These are phyloP conservation scores for Hypsopygia costalis DNA, from an alignment of 2,888 invertebrate genomes.

Conservation along the genomic window DNA sequence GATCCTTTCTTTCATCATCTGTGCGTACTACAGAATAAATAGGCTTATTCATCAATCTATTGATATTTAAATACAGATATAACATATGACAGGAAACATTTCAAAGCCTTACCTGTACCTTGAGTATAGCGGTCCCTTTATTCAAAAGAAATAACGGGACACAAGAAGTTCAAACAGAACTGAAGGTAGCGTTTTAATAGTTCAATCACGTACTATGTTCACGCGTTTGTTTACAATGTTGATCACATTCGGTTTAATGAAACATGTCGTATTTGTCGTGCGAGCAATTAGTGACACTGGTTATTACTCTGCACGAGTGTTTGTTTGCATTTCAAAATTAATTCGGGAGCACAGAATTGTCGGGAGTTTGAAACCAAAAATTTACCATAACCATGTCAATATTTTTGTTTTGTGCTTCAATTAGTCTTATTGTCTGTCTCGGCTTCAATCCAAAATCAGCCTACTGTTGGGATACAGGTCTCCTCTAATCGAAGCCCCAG, in stretches of 20 bases:
- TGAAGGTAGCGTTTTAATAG: constrained; percentile 38
- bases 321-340: background rate
- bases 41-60: no score
- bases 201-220: constrained; percentile 55
- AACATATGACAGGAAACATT: background rate
- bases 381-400: no score
- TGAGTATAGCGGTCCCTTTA: constrained; percentile 1
- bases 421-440: no score
- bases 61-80: background rate
- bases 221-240: constrained; percentile 59
- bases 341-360: no score
- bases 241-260: constrained; percentile 53
- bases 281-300: constrained; percentile 39
- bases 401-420: no score
- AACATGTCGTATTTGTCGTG: constrained; percentile 38
- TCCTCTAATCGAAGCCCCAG: no score
- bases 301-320: no score
- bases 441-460: no score
- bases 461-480: no score
- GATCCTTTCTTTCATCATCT: no score
- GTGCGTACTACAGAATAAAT: no score
- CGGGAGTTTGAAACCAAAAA: no score
- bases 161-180: constrained; percentile 1
- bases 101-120: background rate
- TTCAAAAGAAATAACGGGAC: constrained; percentile 9